Evolutionary conservation across 1,140 invertebrate species (phyloP).

Genomic region (Thrips palmi): DNA sequence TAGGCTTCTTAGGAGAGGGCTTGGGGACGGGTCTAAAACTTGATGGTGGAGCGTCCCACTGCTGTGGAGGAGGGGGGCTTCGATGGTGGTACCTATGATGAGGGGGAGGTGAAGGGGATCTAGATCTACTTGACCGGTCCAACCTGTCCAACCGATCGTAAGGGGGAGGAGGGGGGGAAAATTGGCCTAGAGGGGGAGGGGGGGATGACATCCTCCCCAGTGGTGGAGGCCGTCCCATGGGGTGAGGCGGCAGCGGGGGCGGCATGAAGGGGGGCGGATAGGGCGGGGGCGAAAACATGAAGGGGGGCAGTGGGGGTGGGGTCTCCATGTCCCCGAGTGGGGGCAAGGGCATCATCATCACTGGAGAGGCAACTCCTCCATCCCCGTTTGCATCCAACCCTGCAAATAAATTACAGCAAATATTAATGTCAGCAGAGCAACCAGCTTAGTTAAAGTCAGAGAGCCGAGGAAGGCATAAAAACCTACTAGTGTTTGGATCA

Average conservation of each 20-base stretch:
- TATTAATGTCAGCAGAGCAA: slow-evolving; percentile 28
- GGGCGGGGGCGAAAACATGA: slow-evolving; percentile 10
- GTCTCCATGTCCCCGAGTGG: slow-evolving; percentile 24
- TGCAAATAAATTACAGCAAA: slow-evolving; percentile 26
- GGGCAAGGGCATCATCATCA: slow-evolving; percentile 25
- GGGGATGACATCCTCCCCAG: slow-evolving; percentile 42
- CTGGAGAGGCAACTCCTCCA: slow-evolving; percentile 27
- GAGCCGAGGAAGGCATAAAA: no score
- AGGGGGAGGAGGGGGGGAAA: slow-evolving; percentile 14
- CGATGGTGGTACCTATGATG: no score
- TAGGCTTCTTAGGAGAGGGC: no score
- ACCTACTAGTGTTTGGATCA: slow-evolving; percentile 19
- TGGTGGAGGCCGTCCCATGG: slow-evolving; percentile 32
- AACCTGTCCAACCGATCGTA: no score
- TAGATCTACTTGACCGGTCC: no score
- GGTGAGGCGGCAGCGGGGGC: slow-evolving; percentile 21
- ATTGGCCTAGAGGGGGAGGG: slow-evolving; percentile 26
- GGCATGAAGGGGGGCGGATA: slow-evolving; percentile 17
- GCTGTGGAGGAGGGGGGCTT: no score
- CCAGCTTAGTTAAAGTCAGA: no score
- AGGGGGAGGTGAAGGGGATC: no score
- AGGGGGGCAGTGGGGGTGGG: slow-evolving; percentile 20
- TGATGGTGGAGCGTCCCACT: no score
- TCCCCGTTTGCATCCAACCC: slow-evolving; percentile 23
- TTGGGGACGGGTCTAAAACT: no score